These are phyloP conservation scores for Leptothorax acervorum DNA, from an alignment of 2,888 invertebrate genomes.

Conservation along the genomic window DNA sequence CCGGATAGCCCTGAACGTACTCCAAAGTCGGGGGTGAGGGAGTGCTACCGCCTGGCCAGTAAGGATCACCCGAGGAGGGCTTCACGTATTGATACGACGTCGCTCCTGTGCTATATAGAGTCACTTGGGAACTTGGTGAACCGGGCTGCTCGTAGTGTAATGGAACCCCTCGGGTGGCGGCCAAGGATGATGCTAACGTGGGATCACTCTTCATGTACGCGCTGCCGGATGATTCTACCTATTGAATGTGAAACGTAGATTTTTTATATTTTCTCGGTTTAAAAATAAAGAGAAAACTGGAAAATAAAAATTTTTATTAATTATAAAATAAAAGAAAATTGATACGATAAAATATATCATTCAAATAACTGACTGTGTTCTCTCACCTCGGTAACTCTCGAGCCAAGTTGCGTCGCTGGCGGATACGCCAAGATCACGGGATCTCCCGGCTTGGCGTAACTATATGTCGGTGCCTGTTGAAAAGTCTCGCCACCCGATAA, in stretches of 20 bases:
- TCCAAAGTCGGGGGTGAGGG: constrained; percentile 78
- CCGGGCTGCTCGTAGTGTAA: constrained; percentile 87
- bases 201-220: constrained; percentile 89
- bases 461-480: constrained; percentile 78
- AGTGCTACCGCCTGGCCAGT: constrained; percentile 74
- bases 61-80: constrained; percentile 83
- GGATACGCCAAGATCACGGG: constrained; percentile 79
- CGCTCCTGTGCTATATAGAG: constrained; percentile 85
- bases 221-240: constrained; percentile 86
- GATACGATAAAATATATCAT: neutral
- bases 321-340: neutral
- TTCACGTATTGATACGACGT: constrained; percentile 88
- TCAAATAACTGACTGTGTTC: neutral
- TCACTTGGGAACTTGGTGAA: constrained; percentile 88
- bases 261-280: neutral
- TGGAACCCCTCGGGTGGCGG: constrained; percentile 85
- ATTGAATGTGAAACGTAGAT: neutral
- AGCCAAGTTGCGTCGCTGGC: constrained; percentile 75
- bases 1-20: constrained; percentile 81
- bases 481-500: constrained; percentile 79
- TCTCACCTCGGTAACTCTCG: constrained; percentile 78
- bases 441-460: constrained; percentile 81
- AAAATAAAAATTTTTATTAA: neutral
- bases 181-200: constrained; percentile 88
- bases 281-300: neutral